phyloP scores from a whole-genome alignment of 2,888 invertebrate genomes.

The Cremastinae sp. region DNA sequence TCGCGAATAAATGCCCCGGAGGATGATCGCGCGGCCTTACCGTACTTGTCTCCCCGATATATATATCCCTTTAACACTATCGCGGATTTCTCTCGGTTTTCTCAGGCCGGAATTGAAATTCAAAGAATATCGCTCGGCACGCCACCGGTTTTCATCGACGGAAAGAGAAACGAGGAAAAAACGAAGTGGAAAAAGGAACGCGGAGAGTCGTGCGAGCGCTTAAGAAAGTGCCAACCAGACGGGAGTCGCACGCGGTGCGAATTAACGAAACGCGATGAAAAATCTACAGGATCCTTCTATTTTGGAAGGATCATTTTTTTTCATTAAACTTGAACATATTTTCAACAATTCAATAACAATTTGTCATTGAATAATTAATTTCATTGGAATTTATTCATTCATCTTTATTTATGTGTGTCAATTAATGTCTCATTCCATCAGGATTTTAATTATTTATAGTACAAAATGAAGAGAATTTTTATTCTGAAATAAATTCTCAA shows the following conservation, averaged over 20 bases:
- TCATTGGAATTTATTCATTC: too few species aligned
- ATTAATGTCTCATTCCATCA: too few species aligned
- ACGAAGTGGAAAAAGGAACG: slow-evolving; percentile 24
- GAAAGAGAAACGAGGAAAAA: slow-evolving; percentile 1
- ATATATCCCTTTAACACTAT: slow-evolving; percentile 17
- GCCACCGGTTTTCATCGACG: slow-evolving; percentile 62
- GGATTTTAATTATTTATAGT: too few species aligned
- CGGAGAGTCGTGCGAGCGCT: slow-evolving; percentile 38
- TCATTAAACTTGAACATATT: too few species aligned
- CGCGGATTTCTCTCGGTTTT: slow-evolving; percentile 38
- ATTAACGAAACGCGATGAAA: slow-evolving; percentile 42
- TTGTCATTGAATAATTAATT: too few species aligned
- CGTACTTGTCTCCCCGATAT: slow-evolving; percentile 28
- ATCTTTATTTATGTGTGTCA: too few species aligned
- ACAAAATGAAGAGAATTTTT: too few species aligned
- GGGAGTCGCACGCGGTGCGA: slow-evolving; percentile 59
- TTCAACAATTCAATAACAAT: too few species aligned
- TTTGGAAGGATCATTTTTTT: too few species aligned
- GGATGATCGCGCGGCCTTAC: slow-evolving; percentile 42
- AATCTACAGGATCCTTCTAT: too few species aligned
- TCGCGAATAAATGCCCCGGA: slow-evolving; percentile 36
- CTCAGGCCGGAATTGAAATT: slow-evolving; percentile 60
- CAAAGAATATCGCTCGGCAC: slow-evolving; percentile 58
- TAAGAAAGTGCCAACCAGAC: slow-evolving; percentile 50
- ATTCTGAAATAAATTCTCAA: too few species aligned